Base-by-base conservation (phyloP, 2,888 invertebrate genomes). In the Pollenia griseotomentosa region DNA sequence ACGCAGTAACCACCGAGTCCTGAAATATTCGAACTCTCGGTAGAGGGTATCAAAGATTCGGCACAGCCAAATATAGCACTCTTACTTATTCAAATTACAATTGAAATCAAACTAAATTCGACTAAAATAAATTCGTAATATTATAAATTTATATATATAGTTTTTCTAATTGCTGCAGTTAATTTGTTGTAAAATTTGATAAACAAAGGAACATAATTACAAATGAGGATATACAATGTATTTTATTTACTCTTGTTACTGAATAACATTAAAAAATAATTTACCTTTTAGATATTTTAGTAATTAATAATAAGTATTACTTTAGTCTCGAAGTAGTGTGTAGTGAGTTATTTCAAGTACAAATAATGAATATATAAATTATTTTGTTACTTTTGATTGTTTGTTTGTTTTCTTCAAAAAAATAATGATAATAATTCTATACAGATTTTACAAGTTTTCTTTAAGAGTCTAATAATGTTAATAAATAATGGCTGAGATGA, bases 141-240 rank as follows among this genome's bases (percentile, higher is more conserved):
- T 61, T 82, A 57, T 51, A 33, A 33, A 33, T 33, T 33, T 33
- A 33, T 42, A 2, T 66, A 16, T 33, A 6, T 61, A 78, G 23
- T 42, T 63, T 14, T 59, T 65, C 23, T 59, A 57, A 42, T 33
- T 48, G 42, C 65, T 77, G 70, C 53, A 14, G 42, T 57, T 16
- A 53, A 59, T 65, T 57, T 84, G 5, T 33, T 33, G 33, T 74
- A 53, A 57, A 74, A 55, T 68, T 82, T 61, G 42, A 84, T 33
- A 8, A 19, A 53, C 23, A 59, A 90, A 92, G 92, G 92, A 92
- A 92, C 92, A 91, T 91, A 92, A 92, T 92, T 92, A 91, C 92
- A 92, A 92, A 91, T 91, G 90, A 92, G 89, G 90, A 91, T 89
- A 61, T 78, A 83, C 33, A 33, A 33, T 53, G 61, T 48, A 48